These are phyloP conservation scores for Pseudorhiza aurosa DNA, from an alignment of 30 jellyfish, hydroid and myxozoan genomes.

Conservation along the genomic window DNA sequence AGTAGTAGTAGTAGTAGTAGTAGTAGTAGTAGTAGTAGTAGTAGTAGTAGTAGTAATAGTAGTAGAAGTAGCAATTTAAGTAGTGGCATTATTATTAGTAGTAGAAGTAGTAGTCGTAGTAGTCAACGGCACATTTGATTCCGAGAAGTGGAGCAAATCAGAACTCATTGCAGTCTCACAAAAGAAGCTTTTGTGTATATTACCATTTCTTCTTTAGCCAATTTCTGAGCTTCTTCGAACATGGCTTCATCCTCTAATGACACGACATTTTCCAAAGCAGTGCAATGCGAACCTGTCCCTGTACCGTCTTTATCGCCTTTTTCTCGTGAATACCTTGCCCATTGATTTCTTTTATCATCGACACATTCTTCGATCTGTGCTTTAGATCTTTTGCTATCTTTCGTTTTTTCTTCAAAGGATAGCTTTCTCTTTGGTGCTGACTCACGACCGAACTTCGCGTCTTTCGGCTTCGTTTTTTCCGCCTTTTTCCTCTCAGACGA, in stretches of 20 bases:
- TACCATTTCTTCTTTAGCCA: constrained; percentile 20
- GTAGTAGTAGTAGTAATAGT: no score
- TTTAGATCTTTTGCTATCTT: neutral
- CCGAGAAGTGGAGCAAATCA: neutral
- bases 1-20: no score
- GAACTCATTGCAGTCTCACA: no score
- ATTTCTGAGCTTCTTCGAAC: constrained; percentile 63
- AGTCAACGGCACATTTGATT: no score
- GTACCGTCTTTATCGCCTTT: neutral
- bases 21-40: no score
- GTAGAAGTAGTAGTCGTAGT: no score
- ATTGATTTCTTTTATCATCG: neutral
- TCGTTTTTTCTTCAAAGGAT: constrained; percentile 13
- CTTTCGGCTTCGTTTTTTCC: neutral
- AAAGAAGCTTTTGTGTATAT: no score
- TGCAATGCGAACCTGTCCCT: neutral
- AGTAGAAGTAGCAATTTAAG: no score
- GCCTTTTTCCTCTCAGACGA: neutral
- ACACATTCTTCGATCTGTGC: neutral
- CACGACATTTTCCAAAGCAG: constrained; percentile 46
- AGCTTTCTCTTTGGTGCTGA: neutral
- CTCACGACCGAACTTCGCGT: neutral
- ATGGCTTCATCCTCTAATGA: constrained; percentile 52
- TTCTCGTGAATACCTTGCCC: constrained; percentile 1
- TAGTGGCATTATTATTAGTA: no score